Evolutionary conservation across 2,888 invertebrate species (phyloP).

Genomic region (Mamestra brassicae): DNA sequence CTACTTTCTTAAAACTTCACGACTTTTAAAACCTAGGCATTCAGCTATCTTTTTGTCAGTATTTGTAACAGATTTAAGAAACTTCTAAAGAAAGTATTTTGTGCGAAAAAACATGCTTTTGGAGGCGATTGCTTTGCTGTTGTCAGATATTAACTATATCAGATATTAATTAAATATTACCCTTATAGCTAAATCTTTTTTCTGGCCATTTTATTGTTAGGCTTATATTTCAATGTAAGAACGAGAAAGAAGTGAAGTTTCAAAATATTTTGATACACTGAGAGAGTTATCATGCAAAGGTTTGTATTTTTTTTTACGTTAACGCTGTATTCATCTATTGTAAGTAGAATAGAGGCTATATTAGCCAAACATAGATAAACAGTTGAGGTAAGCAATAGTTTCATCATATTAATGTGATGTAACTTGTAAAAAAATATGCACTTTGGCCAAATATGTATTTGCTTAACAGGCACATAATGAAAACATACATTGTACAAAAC

Average conservation of each 20-base stretch:
- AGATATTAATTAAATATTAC: background rate
- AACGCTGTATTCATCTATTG: background rate
- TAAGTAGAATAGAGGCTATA: too few species aligned
- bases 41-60: slow-evolving; percentile 30
- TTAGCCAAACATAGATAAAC: too few species aligned
- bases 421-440: background rate
- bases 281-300: slow-evolving; percentile 22
- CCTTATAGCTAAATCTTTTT: background rate
- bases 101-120: background rate
- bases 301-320: background rate
- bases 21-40: slow-evolving; percentile 33
- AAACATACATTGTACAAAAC: background rate
- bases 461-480: background rate
- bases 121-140: too few species aligned
- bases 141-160: background rate
- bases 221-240: slow-evolving; percentile 24
- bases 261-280: background rate
- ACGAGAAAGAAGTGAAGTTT: slow-evolving; percentile 33
- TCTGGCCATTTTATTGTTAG: background rate
- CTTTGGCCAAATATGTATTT: background rate
- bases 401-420: too few species aligned
- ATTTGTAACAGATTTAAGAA: slow-evolving; percentile 13
- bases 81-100: slow-evolving; percentile 19
- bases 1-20: slow-evolving; percentile 46
- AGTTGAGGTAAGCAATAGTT: too few species aligned